phyloP scores from a whole-genome alignment of 1,140 invertebrate genomes.

The Drosophila punjabiensis region DNA sequence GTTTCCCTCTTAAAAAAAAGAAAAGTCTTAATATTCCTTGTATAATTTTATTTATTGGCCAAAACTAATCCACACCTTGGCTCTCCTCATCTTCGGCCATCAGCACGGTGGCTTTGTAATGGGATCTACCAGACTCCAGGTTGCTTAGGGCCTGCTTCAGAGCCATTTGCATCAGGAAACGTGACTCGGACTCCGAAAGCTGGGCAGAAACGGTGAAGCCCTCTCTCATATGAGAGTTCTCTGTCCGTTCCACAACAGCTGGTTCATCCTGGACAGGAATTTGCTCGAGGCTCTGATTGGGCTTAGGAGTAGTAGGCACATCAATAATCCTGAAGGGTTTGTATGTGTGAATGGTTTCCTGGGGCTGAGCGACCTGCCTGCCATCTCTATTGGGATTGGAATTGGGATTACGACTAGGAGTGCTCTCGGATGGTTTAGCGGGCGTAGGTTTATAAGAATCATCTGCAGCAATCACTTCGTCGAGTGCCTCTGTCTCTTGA shows the following conservation, averaged over 20 bases:
- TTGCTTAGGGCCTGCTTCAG: constrained; percentile 25
- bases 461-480: not conserved
- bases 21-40: not conserved
- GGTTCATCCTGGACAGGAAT: not conserved
- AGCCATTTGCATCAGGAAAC: constrained; percentile 28
- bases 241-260: not conserved
- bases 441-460: not conserved
- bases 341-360: constrained; percentile 21
- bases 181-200: constrained; percentile 28
- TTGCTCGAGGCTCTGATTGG: not conserved
- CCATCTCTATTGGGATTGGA: not conserved
- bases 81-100: not conserved
- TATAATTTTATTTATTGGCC: not conserved
- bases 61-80: not conserved
- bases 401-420: not conserved
- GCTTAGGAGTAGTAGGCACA: not conserved
- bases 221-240: not conserved
- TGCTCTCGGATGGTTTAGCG: not conserved
- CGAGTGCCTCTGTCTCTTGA: too few relatives aligned
- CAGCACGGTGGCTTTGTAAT: constrained; percentile 21
- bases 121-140: constrained; percentile 16
- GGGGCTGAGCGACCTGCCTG: not conserved
- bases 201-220: not conserved
- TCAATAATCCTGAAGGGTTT: constrained; percentile 45
- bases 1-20: not conserved